A percentile compares a stretch with the other conserved stretches of the same genome.
Conservation (phyloP, 2,113 vertebrate genomes). For the Scytalopus superciliaris region DNA sequence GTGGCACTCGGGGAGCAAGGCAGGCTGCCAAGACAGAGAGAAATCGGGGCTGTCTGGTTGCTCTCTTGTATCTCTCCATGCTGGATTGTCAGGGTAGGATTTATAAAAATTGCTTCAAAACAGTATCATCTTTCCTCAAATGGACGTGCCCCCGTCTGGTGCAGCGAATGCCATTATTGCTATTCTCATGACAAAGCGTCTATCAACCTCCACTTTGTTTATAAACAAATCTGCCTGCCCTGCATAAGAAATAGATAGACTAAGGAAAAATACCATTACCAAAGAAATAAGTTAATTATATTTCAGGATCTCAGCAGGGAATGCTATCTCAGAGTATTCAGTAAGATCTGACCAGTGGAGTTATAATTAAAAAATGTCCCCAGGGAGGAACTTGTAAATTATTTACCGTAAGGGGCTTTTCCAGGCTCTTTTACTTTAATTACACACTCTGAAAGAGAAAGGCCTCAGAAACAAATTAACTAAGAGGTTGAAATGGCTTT, state of each 20-base stretch:
- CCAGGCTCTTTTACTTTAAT: slow-evolving; percentile 56
- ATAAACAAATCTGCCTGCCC: slow-evolving; percentile 49
- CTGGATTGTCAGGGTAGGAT: slow-evolving; percentile 38
- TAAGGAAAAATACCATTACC: slow-evolving; percentile 48
- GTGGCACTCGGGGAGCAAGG: background rate
- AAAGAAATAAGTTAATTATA: slow-evolving; percentile 50
- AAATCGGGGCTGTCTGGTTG: background rate
- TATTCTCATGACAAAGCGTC: slow-evolving; percentile 8
- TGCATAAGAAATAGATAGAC: slow-evolving; percentile 18
- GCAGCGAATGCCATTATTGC: slow-evolving; percentile 2
- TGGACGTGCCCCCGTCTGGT: slow-evolving; percentile 13
- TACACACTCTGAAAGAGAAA: background rate
- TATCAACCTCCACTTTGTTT: slow-evolving; percentile 57
- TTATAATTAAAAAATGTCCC: slow-evolving; percentile 60
- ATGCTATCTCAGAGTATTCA: slow-evolving; percentile 28
- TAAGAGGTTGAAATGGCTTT: background rate
- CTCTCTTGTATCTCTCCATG: background rate
- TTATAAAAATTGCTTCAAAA: slow-evolving; percentile 48
- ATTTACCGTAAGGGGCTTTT: slow-evolving; percentile 65
- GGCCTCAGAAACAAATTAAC: slow-evolving; percentile 1
- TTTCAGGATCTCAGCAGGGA: slow-evolving; percentile 48
- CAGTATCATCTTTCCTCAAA: slow-evolving; percentile 45
- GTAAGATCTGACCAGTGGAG: slow-evolving; percentile 57
- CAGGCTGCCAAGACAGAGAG: slow-evolving; percentile 11
- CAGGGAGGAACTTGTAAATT: slow-evolving; percentile 56